These are phyloP conservation scores for Phyllopteryx taeniolatus DNA, from an alignment of 2,113 vertebrate genomes.

Conservation along the genomic window DNA sequence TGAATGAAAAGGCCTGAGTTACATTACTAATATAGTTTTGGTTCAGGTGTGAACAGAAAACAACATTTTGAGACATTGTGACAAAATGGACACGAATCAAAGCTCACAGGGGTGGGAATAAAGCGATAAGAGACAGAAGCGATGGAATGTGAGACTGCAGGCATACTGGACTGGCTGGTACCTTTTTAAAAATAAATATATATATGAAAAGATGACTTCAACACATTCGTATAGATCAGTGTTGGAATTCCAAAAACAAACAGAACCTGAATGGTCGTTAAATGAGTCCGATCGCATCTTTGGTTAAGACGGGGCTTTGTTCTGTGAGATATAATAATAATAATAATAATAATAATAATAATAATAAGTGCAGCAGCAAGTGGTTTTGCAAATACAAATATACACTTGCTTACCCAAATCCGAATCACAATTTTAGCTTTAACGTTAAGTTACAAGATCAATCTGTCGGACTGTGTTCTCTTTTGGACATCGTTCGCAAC, in stretches of 20 bases:
- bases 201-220: not conserved
- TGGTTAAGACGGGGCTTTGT: conserved; percentile 43
- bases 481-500: not conserved
- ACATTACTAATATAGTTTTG: conserved; percentile 10
- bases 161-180: conserved; percentile 35
- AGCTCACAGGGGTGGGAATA: not conserved
- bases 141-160: not conserved
- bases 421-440: not conserved
- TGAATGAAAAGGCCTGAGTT: conserved; percentile 46
- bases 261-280: conserved; percentile 29
- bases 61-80: conserved; percentile 8
- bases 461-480: not conserved
- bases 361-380: not conserved
- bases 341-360: not conserved
- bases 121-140: not conserved
- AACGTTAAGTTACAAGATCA: not conserved
- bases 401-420: not conserved
- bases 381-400: not conserved
- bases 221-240: not conserved
- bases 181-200: conserved; percentile 26
- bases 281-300: conserved; percentile 36
- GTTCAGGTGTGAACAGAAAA: conserved; percentile 17
- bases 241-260: conserved; percentile 10
- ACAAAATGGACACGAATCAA: not conserved
- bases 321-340: conserved; percentile 46